Evolutionary conservation across 2,888 invertebrate genomes (phyloP), one percentile per base, ranked within the genome.

Genomic region (Parnassius smintheus): DNA sequence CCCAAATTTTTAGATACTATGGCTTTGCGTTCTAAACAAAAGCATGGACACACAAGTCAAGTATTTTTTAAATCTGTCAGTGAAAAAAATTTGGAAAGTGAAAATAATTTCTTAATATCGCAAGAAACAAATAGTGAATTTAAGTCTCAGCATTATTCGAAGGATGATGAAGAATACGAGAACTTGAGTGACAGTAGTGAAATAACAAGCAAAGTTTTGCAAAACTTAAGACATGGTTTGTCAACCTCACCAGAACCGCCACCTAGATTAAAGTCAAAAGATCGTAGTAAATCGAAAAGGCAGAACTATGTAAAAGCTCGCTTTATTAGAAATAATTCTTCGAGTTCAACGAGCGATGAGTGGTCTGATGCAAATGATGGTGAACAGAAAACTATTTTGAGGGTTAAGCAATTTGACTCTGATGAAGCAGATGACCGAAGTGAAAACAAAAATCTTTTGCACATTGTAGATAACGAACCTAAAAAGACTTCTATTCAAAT

Each of bases 1-100:
- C 93, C 95, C 10, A 92, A 92, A 66, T 96, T 96, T 81, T 92
- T 95, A 78, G 97, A 97, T 82, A 97, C 97, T 41, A 97, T 97
- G 95, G 95, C 97, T 35, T 89, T 97, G 72, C 93, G 96, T 71
- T 92, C 94, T 60, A 94, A 93, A 81, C 88, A 87, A 69, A 89
- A 90, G 74, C 93, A 94, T 78, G 91, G 92, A 50, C 93, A 94
- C 79, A 92, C 94, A 25, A 92, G 94, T 78, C 93, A 93, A 82
- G 92, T 94, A 66, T 95, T 95, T 81, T 83, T 92, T 25, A 89
- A 92, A 81, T 71, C 92, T 57, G 78, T 81, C 1, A 75, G 72
- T 72, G 91, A 89, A 77, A 72, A 73, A 53, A 83, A 85, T 62
- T 64, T 71, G 35, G 67, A 63, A 46, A 71, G 72, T 68, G 76